Evolutionary conservation across 2,113 vertebrate species (phyloP), one percentile per base, ranked within the genome.

Genomic region (Arothron firmamentum): DNA sequence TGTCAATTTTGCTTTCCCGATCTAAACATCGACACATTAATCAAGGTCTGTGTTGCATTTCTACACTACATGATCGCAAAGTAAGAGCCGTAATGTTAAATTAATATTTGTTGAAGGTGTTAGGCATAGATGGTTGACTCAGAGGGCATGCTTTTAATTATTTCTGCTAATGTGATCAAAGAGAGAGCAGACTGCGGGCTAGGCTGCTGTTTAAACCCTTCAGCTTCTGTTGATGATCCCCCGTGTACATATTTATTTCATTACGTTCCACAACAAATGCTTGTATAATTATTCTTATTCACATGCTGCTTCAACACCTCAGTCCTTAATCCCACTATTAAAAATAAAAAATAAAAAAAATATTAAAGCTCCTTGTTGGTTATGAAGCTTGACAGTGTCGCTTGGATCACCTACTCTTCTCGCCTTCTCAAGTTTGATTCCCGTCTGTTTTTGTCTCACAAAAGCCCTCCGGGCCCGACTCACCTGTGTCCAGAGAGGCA

Each of bases 81-180:
- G 9, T 3, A 8, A 11, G 8, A 38, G 34, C 34, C 12, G 34
- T 38, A 38, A 38, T 38, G 34, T 38, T 38, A 38, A 38, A 14
- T 19, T 56, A 79, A 73, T 79, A 73, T 86, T 82, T 77, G 58
- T 0, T 47, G 3, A 66, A 47, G 51, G 60, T 72, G 53, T 70
- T 14, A 5, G 15, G 62, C 59, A 70, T 52, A 75, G 63, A 50
- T 10, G 38, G 21, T 14, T 21, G 16, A 79, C 56, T 52, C 23
- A 0, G 19, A 55, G 14, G 38, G 20, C 4, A 0, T 42, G 38
- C n/a, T 19, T 65, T 56, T 52, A 51, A 59, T 63, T 59, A 28
- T 47, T 16, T 28, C 53, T 17, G 1, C 23, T 31, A 21, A 16
- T 45, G 23, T 50, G 23, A 61, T 54, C 41, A 54, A 20, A 59